Base-by-base conservation (phyloP, 23 tunicate species). In the Halocynthia aurantium region DNA sequence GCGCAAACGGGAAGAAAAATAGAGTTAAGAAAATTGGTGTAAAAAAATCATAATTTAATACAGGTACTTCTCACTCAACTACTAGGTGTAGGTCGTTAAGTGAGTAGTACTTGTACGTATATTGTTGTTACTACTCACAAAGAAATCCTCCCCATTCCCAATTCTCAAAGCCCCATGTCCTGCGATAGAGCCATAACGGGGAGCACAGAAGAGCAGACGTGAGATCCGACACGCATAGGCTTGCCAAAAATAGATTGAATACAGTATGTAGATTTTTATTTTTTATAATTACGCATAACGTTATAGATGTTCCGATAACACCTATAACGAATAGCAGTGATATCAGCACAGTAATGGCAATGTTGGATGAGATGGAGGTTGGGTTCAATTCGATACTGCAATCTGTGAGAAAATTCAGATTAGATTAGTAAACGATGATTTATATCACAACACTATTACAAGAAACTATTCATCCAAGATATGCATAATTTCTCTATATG, bases 81-180 rank as follows among this genome's bases (percentile, higher is more conserved):
- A 1, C 64, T 31, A 31, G 2, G 44, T 0, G 2, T 31, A 31
- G 44, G 44, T 31, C 44, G 44, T 31, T 31, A 31, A 31, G 44
- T 31, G 17, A 17, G 17, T 60, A 15, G 64, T 68, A 2, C 5
- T 4, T 68, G 18, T n/a, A 20, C 21, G 12, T 20, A 12, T 12
- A n/a, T 2, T 22, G 21, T 68, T 68, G 2, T 20, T 0, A 50
- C 19, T 76, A 77, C 82, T 77, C 50, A 77, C 82, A 77, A 10
- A 31, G 56, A 11, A 31, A 13, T 22, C 51, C 17, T 0, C 76
- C 82, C 73, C 20, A 65, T 55, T 19, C 55, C 82, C 82, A 77
- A 20, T 66, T n/a, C 10, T 77, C 55, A 5, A 77, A 77, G 40
- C 82, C 82, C 82, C 82, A 77, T 1, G 82, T 77, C 40, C 82